These are phyloP conservation scores for Rhabditoides inermis DNA, from an alignment of 2,888 invertebrate species.

Conservation along the genomic window DNA sequence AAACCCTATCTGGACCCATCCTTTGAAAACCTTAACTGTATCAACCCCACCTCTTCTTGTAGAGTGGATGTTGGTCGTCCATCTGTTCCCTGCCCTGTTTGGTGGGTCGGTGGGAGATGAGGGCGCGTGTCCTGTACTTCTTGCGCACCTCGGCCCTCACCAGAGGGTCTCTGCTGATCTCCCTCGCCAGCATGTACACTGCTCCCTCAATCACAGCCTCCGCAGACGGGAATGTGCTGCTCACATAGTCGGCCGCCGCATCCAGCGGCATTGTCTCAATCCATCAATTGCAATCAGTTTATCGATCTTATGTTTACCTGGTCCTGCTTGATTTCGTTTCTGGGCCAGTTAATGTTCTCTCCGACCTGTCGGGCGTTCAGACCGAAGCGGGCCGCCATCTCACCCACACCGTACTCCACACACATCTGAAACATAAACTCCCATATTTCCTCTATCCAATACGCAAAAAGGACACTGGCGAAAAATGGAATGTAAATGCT, in stretches of 20 bases:
- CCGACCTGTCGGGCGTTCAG: conserved; percentile 86
- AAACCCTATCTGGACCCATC: neutral
- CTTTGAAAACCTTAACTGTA: neutral
- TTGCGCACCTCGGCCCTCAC: conserved; percentile 57
- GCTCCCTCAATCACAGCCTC: conserved; percentile 81
- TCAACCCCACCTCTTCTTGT: conserved; percentile 28
- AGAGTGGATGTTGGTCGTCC: conserved; percentile 77
- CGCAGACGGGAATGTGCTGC: conserved; percentile 60
- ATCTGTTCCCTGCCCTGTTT: conserved; percentile 84
- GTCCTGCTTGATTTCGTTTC: conserved; percentile 93
- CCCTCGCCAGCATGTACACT: conserved; percentile 86
- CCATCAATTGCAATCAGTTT: conserved; percentile 57
- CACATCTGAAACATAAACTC: conserved; percentile 23
- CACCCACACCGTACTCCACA: conserved; percentile 39
- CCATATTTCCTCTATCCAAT: neutral
- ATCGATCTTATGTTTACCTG: conserved; percentile 78
- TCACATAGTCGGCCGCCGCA: conserved; percentile 25
- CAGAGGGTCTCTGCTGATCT: conserved; percentile 81
- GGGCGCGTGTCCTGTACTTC: conserved; percentile 68
- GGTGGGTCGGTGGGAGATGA: conserved; percentile 73
- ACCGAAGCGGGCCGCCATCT: conserved; percentile 70
- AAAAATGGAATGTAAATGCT: conserved; percentile 62
- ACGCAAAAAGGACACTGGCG: neutral
- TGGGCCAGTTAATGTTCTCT: conserved; percentile 89
- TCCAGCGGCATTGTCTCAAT: conserved; percentile 6